phyloP scores from a whole-genome alignment of 2,888 invertebrate species.

The Rapana venosa region DNA sequence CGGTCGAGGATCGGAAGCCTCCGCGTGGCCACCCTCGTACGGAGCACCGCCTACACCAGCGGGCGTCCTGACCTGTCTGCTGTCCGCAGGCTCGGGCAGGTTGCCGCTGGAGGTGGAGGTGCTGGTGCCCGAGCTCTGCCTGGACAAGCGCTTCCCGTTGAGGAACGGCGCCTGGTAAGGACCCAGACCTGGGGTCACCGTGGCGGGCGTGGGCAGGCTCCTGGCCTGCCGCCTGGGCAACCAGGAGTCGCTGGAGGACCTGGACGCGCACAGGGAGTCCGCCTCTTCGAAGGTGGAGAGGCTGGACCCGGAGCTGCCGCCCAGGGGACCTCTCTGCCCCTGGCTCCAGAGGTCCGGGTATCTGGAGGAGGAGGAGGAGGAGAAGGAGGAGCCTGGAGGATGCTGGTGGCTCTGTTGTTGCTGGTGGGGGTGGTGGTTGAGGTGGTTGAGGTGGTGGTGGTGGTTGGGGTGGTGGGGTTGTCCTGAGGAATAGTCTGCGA shows the following conservation, averaged over 20 bases:
- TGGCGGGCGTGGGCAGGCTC: not conserved
- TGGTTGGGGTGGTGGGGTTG: not conserved
- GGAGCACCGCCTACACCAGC: not conserved
- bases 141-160: constrained; percentile 37
- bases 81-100: constrained; percentile 14
- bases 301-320: constrained; percentile 47
- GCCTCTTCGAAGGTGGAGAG: constrained; percentile 56
- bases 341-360: not conserved
- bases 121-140: constrained; percentile 52
- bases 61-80: too few relatives aligned
- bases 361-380: not conserved
- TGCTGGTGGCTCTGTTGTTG: not conserved
- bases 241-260: constrained; percentile 50
- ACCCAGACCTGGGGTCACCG: not conserved
- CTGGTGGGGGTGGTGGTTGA: too few relatives aligned
- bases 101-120: constrained; percentile 50
- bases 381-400: too few relatives aligned
- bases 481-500: not conserved
- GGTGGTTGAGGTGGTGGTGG: too few relatives aligned
- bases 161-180: not conserved
- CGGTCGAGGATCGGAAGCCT: constrained; percentile 39
- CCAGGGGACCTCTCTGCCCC: constrained; percentile 29
- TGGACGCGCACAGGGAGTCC: constrained; percentile 55
- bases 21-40: constrained; percentile 43
- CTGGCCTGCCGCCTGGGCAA: not conserved